These are phyloP conservation scores for Mola mola DNA, from an alignment of 2,113 vertebrate species.

Conservation along the genomic window DNA sequence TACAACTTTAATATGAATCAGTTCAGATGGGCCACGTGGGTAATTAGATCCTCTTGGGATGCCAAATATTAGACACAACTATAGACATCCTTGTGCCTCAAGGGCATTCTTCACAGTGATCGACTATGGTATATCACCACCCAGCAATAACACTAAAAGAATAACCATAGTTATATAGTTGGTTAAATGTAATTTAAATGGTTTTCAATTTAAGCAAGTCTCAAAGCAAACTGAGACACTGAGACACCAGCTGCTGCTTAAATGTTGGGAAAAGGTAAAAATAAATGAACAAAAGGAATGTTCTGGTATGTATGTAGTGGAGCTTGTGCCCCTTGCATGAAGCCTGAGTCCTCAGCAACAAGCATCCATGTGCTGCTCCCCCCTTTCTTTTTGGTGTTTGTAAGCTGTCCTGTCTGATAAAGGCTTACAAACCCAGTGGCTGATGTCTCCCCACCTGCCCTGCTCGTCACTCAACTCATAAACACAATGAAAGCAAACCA, in stretches of 20 bases:
- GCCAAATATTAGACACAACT: constrained; percentile 14
- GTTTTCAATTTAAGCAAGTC: neutral
- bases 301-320: no score
- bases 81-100: neutral
- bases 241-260: neutral
- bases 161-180: no score
- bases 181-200: neutral
- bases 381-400: neutral
- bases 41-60: constrained; percentile 32
- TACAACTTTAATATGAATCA: neutral
- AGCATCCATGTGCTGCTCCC: neutral
- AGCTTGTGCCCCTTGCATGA: neutral
- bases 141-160: neutral
- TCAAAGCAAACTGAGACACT: neutral
- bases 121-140: no score
- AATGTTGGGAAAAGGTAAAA: neutral
- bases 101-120: neutral
- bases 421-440: neutral
- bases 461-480: no score
- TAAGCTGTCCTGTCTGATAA: neutral
- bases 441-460: no score
- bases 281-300: no score
- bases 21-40: constrained; percentile 8
- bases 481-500: no score
- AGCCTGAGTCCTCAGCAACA: neutral